phyloP scores from a whole-genome alignment of 1,140 invertebrate genomes.

The Papilio dardanus region DNA sequence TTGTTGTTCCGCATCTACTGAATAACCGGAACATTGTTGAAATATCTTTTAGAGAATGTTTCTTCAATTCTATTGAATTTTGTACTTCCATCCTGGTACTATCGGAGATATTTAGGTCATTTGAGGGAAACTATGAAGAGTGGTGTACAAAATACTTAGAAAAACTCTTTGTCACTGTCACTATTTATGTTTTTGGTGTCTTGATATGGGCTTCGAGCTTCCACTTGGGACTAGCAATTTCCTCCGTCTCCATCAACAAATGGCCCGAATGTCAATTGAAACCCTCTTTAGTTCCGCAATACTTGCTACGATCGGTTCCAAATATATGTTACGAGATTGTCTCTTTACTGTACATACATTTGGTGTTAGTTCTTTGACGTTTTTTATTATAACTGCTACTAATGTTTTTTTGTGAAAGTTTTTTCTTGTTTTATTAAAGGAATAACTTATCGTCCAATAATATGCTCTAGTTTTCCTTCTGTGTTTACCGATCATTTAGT shows the following conservation, averaged over 20 bases:
- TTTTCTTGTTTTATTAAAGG: neutral
- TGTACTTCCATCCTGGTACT: neutral
- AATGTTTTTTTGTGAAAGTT: neutral
- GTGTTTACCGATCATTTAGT: neutral
- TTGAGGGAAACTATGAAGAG: neutral
- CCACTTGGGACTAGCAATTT: slow-evolving; percentile 21
- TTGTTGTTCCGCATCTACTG: slow-evolving; percentile 20
- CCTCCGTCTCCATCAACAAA: slow-evolving; percentile 6
- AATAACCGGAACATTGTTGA: neutral
- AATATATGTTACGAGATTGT: neutral
- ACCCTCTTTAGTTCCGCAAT: slow-evolving; percentile 23
- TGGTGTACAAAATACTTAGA: neutral
- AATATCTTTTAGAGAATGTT: neutral
- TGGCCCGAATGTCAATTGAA: slow-evolving; percentile 16
- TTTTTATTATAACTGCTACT: neutral
- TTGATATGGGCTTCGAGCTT: slow-evolving; percentile 4
- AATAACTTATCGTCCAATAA: neutral
- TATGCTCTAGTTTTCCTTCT: neutral
- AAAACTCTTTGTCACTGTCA: slow-evolving; percentile 5
- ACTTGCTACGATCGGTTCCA: slow-evolving; percentile 5
- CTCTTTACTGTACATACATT: neutral
- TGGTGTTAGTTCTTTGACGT: neutral
- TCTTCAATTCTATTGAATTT: neutral
- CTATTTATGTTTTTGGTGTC: slow-evolving; percentile 19
- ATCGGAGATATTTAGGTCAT: neutral